Evolutionary conservation across 2,888 invertebrate species (phyloP).

Genomic region (Marronus borbonicus): DNA sequence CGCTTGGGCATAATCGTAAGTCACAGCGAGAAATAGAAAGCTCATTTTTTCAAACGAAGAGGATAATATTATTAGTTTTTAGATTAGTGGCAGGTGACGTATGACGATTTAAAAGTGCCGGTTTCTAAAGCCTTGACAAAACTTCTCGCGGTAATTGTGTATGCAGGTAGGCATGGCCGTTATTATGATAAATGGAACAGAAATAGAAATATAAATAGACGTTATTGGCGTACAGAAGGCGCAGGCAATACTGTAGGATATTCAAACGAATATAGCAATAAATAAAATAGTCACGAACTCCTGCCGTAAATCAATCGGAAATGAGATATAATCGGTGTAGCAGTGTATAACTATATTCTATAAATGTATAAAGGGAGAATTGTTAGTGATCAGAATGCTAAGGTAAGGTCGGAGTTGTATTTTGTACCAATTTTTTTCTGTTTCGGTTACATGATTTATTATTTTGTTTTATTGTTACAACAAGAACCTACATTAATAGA

Average conservation of each 20-base stretch:
- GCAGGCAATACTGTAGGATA: neutral
- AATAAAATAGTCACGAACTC: conserved; percentile 4
- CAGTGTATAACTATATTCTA: neutral
- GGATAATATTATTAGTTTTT: conserved; percentile 1
- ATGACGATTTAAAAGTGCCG: conserved; percentile 27
- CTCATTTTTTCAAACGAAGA: neutral
- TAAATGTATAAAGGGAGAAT: neutral
- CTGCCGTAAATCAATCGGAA: conserved; percentile 9
- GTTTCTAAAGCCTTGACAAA: conserved; percentile 27
- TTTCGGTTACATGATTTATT: too few relatives aligned
- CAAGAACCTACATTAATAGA: too few relatives aligned
- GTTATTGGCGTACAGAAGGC: neutral
- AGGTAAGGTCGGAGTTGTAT: too few relatives aligned
- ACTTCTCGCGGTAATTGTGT: conserved; percentile 10
- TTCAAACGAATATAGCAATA: neutral
- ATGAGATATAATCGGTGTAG: conserved; percentile 3
- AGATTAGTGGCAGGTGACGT: conserved; percentile 14
- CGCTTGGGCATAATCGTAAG: neutral
- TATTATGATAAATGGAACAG: conserved; percentile 34
- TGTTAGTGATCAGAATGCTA: too few relatives aligned
- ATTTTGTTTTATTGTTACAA: too few relatives aligned
- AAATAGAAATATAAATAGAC: neutral
- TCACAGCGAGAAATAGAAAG: conserved; percentile 19
- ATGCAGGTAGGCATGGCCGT: neutral
- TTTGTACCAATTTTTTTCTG: too few relatives aligned